These are phyloP conservation scores for Champsocephalus gunnari DNA, from an alignment of 2,797 vertebrate species.

Conservation along the genomic window DNA sequence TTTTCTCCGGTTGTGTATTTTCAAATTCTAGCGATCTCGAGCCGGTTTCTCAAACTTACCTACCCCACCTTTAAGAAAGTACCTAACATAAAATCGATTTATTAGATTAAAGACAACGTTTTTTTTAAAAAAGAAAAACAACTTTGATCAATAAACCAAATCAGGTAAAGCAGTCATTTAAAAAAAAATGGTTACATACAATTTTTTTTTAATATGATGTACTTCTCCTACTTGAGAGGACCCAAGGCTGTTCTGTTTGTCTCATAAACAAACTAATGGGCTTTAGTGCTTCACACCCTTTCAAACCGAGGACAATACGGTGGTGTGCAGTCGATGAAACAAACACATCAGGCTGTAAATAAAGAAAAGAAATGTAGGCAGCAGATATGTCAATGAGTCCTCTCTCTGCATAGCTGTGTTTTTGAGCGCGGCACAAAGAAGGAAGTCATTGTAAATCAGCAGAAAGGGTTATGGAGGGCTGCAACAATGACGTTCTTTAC, in stretches of 20 bases:
- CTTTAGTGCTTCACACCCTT: neutral
- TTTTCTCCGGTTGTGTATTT: too few relatives aligned
- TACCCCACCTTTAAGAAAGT: too few relatives aligned
- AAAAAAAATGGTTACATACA: too few relatives aligned
- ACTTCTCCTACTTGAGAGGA: neutral
- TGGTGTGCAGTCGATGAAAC: slow-evolving; percentile 12
- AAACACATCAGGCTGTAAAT: slow-evolving; percentile 18
- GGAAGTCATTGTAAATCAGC: slow-evolving; percentile 60
- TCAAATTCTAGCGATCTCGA: too few relatives aligned
- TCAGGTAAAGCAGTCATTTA: too few relatives aligned
- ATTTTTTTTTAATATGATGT: neutral
- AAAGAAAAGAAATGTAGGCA: neutral
- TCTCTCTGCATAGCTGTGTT: slow-evolving; percentile 24
- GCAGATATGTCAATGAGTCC: slow-evolving; percentile 23
- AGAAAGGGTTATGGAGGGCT: slow-evolving; percentile 48
- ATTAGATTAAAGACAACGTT: too few relatives aligned
- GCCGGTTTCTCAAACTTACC: too few relatives aligned
- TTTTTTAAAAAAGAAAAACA: too few relatives aligned
- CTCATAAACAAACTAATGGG: slow-evolving; percentile 6
- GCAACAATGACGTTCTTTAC: slow-evolving; percentile 76
- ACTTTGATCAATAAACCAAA: too few relatives aligned
- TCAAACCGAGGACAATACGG: neutral
- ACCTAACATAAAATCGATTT: neutral
- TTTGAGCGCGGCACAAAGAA: slow-evolving; percentile 54
- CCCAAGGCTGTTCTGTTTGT: neutral